These are phyloP conservation scores for Chiroxiphia lanceolata DNA, from an alignment of 2,797 vertebrate genomes.

Conservation along the genomic window DNA sequence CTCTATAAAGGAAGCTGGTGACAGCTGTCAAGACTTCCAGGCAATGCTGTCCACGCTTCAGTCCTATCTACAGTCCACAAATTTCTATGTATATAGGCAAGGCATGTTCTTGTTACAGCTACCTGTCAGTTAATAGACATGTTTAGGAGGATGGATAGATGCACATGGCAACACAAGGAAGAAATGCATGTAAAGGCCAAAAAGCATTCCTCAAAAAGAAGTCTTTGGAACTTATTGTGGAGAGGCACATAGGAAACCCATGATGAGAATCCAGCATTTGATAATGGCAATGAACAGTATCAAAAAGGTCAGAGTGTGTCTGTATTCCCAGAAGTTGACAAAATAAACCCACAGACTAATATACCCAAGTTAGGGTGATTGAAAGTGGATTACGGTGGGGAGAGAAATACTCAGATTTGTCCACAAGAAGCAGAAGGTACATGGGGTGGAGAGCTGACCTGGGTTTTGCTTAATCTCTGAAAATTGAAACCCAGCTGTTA, in stretches of 20 bases:
- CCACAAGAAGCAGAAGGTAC: neutral
- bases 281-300: neutral
- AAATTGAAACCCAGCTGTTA: neutral
- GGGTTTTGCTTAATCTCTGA: neutral
- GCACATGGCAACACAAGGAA: neutral
- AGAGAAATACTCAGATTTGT: neutral
- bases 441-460: neutral
- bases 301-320: neutral
- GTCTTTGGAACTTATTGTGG: neutral
- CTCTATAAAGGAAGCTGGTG: neutral
- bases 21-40: neutral
- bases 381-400: neutral
- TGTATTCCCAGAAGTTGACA: neutral
- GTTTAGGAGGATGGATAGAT: neutral
- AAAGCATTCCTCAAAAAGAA: neutral
- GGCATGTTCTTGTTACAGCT: neutral
- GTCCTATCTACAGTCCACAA: neutral
- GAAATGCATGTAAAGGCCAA: neutral
- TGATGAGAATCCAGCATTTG: neutral
- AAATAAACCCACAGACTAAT: neutral
- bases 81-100: neutral
- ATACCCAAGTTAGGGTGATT: neutral
- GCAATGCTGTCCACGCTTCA: neutral
- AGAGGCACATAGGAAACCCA: neutral
- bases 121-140: neutral